Evolutionary conservation across 2,113 vertebrate species (phyloP).

Genomic region (Gila orcuttii): DNA sequence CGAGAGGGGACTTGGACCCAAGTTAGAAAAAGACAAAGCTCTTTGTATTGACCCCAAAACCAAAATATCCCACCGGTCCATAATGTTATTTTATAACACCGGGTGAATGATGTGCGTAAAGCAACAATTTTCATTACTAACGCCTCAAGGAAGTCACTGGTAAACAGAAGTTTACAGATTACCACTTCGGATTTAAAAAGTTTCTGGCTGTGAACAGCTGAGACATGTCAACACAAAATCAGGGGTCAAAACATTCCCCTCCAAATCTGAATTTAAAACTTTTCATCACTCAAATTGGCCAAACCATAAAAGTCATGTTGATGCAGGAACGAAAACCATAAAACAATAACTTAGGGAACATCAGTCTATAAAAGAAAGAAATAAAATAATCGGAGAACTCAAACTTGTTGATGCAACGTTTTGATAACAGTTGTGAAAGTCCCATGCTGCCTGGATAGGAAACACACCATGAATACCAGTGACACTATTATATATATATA

Average conservation of each 20-base stretch:
- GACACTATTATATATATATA: constrained; percentile 3
- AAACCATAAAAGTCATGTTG: neutral
- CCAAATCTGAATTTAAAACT: neutral
- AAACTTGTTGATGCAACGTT: neutral
- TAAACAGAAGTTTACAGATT: neutral
- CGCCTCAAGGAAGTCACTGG: neutral
- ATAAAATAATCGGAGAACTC: neutral
- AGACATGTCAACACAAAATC: neutral
- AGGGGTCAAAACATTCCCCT: neutral
- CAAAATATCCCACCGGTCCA: neutral
- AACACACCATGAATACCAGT: constrained; percentile 25
- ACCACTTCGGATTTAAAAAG: neutral
- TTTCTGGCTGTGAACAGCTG: neutral
- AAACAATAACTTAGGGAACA: neutral
- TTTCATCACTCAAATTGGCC: neutral
- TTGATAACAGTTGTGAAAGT: neutral
- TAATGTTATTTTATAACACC: neutral
- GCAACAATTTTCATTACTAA: neutral
- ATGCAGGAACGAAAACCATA: neutral
- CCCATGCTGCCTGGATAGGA: neutral
- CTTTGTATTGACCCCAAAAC: constrained; percentile 18
- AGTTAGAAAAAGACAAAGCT: constrained; percentile 20
- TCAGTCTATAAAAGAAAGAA: neutral
- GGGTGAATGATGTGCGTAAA: neutral
- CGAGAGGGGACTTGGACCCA: constrained; percentile 55